Conservation (phyloP, 2,888 invertebrate genomes). For the Litoditis marina region DNA sequence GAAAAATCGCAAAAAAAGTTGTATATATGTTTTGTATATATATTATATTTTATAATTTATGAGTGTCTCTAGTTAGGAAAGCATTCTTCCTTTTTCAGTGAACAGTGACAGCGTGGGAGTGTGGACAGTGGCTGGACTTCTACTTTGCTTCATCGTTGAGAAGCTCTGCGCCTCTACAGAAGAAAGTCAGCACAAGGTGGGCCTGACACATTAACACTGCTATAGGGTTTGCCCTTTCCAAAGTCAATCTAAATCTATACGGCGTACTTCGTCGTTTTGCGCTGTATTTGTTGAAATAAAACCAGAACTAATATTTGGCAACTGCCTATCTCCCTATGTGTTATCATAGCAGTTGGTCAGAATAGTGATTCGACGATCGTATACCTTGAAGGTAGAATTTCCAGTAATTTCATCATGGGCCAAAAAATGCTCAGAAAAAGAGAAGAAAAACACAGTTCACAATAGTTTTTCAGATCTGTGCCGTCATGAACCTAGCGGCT, state of each 20-base stretch:
- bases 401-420: background rate
- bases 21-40: slow-evolving; percentile 1
- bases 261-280: too few relatives aligned
- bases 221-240: too few relatives aligned
- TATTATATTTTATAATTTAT: too few relatives aligned
- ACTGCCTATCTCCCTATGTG: too few relatives aligned
- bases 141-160: slow-evolving; percentile 45
- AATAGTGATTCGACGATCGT: too few relatives aligned
- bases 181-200: slow-evolving; percentile 47
- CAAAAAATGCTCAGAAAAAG: background rate
- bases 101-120: slow-evolving; percentile 30
- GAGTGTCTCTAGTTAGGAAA: background rate
- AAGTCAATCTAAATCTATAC: too few relatives aligned
- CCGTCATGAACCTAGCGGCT: slow-evolving; percentile 89
- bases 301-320: too few relatives aligned
- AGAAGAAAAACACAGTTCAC: background rate
- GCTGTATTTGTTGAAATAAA: too few relatives aligned
- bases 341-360: too few relatives aligned
- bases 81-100: too few relatives aligned
- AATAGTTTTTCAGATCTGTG: slow-evolving; percentile 69
- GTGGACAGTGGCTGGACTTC: slow-evolving; percentile 42
- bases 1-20: background rate
- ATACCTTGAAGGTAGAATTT: too few relatives aligned
- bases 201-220: too few relatives aligned
- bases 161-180: slow-evolving; percentile 43